Conservation (phyloP, 1,140 invertebrate genomes). For the Himalopsyche phryganea region DNA sequence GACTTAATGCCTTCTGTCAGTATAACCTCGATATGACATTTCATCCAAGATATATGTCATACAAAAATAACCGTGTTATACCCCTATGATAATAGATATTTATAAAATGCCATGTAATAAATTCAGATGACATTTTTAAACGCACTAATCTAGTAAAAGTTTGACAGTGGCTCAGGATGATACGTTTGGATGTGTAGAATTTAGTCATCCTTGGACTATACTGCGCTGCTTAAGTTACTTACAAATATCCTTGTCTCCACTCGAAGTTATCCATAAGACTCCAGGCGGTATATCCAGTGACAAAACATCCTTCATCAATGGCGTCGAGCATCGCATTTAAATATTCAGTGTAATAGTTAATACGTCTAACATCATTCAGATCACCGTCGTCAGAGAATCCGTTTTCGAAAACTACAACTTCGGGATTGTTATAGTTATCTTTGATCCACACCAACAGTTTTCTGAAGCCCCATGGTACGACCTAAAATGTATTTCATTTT, state of each 20-base stretch:
- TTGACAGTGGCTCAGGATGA: too few relatives aligned
- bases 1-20: too few relatives aligned
- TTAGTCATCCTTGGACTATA: too few relatives aligned
- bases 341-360: constrained; percentile 52
- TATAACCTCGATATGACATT: too few relatives aligned
- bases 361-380: constrained; percentile 49
- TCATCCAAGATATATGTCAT: too few relatives aligned
- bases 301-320: constrained; percentile 42
- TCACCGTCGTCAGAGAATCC: constrained; percentile 55
- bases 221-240: too few relatives aligned
- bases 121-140: too few relatives aligned
- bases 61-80: too few relatives aligned
- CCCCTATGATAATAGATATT: too few relatives aligned
- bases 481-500: constrained; percentile 25
- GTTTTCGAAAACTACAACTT: constrained; percentile 64
- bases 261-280: constrained; percentile 62
- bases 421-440: constrained; percentile 52
- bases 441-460: constrained; percentile 36
- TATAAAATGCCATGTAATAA: too few relatives aligned
- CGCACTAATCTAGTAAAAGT: too few relatives aligned
- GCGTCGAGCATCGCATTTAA: constrained; percentile 32
- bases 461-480: constrained; percentile 37
- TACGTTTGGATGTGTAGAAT: too few relatives aligned
- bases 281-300: constrained; percentile 58
- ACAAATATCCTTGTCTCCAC: constrained; percentile 44